These are phyloP conservation scores for Autographa gamma DNA, from an alignment of 2,888 invertebrate genomes.

Conservation along the genomic window DNA sequence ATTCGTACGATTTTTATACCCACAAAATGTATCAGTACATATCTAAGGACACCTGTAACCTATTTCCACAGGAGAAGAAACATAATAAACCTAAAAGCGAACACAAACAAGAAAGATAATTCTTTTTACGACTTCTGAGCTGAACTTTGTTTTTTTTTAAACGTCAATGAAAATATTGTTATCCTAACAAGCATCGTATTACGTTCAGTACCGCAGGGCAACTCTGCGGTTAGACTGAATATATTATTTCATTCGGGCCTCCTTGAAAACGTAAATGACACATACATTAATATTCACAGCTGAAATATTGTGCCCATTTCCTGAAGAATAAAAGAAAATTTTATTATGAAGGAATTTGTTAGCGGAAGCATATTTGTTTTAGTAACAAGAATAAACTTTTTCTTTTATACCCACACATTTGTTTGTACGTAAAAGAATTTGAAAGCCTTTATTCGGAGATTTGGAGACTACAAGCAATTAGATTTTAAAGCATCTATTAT, in stretches of 20 bases:
- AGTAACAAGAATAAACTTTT: conserved; percentile 16
- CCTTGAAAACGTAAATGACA: conserved; percentile 23
- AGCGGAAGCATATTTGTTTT: conserved; percentile 16
- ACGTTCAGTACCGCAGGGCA: conserved; percentile 6
- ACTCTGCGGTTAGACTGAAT: conserved; percentile 6
- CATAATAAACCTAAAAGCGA: conserved; percentile 21
- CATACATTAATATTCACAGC: conserved; percentile 24
- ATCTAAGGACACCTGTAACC: conserved; percentile 14
- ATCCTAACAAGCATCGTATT: conserved; percentile 28
- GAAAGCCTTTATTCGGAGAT: no score
- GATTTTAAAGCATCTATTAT: no score
- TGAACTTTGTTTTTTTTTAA: conserved; percentile 32
- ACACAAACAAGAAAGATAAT: conserved; percentile 25
- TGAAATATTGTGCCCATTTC: conserved; percentile 36
- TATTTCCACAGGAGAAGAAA: conserved; percentile 11
- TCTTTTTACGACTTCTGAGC: conserved; percentile 32
- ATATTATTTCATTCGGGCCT: conserved; percentile 19
- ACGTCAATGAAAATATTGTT: conserved; percentile 22
- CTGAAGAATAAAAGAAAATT: conserved; percentile 18
- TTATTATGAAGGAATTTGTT: conserved; percentile 26
- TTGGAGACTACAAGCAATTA: no score
- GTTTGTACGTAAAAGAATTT: neutral
- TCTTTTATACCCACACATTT: neutral
- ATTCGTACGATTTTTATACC: no score
- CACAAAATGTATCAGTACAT: neutral